These are phyloP conservation scores for Chionodraco myersi DNA, from an alignment of 2,113 vertebrate species.

Conservation along the genomic window DNA sequence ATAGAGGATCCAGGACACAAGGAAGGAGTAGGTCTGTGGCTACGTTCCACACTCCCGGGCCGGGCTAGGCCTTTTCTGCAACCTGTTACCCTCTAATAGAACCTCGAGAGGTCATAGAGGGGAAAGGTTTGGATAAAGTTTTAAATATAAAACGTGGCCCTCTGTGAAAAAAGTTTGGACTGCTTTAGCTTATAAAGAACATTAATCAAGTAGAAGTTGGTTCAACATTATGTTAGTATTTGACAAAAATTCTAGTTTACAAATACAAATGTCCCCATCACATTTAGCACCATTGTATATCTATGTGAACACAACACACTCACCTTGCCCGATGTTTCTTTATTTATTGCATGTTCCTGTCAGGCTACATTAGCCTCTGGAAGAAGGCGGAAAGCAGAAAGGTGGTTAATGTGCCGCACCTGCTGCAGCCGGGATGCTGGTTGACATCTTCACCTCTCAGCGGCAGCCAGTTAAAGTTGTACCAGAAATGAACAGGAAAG, in stretches of 20 bases:
- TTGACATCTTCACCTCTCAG: constrained; percentile 59
- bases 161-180: too few species aligned
- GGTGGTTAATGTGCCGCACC: constrained; percentile 62
- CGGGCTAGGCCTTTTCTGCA: too few species aligned
- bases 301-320: constrained; percentile 10
- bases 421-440: constrained; percentile 39
- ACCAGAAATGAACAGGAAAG: constrained; percentile 62
- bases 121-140: too few species aligned
- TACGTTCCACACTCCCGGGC: too few species aligned
- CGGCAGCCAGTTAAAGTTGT: constrained; percentile 56
- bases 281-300: neutral
- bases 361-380: constrained; percentile 62
- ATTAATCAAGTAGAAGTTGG: constrained; percentile 17
- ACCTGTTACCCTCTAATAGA: too few species aligned
- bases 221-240: neutral
- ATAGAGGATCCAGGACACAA: too few species aligned
- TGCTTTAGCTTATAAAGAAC: constrained; percentile 1
- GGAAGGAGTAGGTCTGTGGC: too few species aligned
- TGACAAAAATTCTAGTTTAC: neutral
- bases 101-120: too few species aligned
- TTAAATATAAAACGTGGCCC: too few species aligned
- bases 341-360: constrained; percentile 58
- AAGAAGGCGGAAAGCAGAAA: constrained; percentile 40
- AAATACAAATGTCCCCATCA: neutral
- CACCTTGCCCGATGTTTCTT: constrained; percentile 22